Base-by-base conservation (phyloP, 2,113 vertebrate species). In the Delphinus delphis region DNA sequence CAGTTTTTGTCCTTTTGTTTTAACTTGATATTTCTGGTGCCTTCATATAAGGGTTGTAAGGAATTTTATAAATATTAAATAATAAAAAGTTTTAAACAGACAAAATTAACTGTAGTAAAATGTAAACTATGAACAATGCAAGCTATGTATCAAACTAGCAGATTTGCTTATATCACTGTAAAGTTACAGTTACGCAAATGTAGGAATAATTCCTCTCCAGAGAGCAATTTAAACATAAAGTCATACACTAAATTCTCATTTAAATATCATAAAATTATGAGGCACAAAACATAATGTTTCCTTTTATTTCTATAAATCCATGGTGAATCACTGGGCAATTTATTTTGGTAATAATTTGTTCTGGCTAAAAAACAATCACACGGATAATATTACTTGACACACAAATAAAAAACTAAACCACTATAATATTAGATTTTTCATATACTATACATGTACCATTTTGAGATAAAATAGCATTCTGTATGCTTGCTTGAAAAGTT, bases 231-330 rank as follows among this genome's bases (percentile, higher is more conserved):
- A 81, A 73, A 87, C 28, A 71, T 95, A 81, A 95, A 81, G 5
- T 41, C 17, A 92, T 31, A 23, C 17, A 73, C 44, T 81, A 55
- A 73, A 87, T 36, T 87, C 44, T 73, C 55, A 73, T 81, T 81
- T 79, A 73, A 92, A 81, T 44, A 20, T 92, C 36, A 88, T 74
- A 92, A 81, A 73, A 65, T 65, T 55, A 86, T 81, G 36, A 81
- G 23, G 12, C 55, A 87, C 18, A 81, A 44, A 87, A 88, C 53
- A 63, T 5, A 62, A 88, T 23, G 11, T 90, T 68, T 67, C 67
- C 83, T 90, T 77, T 62, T 79, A 80, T 82, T 92, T 95, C 67
- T 88, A 74, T 65, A 92, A 88, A 67, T 74, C 36, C 67, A 88
- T 47, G 55, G 31, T 88, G 74, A 88, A 55, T 86, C 41, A 80